Evolutionary conservation across 2,113 vertebrate genomes (phyloP).

Genomic region (Brachirus orientalis): DNA sequence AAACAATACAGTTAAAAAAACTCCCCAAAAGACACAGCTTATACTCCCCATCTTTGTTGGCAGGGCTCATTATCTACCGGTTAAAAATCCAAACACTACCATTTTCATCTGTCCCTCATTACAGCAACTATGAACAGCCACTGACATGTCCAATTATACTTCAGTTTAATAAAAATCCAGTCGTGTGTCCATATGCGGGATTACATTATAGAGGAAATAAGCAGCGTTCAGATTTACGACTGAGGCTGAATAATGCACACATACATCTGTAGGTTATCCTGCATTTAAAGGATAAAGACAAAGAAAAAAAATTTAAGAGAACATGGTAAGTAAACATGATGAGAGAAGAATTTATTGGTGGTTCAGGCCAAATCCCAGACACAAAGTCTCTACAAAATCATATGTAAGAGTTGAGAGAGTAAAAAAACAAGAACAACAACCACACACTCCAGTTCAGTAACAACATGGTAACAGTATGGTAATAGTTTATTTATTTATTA

Average conservation of each 20-base stretch:
- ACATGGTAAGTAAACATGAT: conserved; percentile 19
- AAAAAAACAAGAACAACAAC: conserved; percentile 27
- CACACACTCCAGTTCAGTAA: conserved; percentile 3
- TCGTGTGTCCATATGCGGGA: conserved; percentile 22
- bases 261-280: conserved; percentile 9
- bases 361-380: conserved; percentile 31
- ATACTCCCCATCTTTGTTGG: background rate
- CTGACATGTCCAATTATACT: conserved; percentile 21
- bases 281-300: conserved; percentile 29
- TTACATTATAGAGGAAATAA: conserved; percentile 19
- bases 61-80: background rate
- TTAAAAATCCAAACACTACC: conserved; percentile 1
- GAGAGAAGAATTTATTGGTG: conserved; percentile 28
- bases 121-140: conserved; percentile 5
- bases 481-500: too few relatives aligned
- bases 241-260: conserved; percentile 25
- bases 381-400: conserved; percentile 38
- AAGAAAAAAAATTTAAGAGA: conserved; percentile 31
- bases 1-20: background rate
- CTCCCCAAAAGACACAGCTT: background rate
- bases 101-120: conserved; percentile 4
- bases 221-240: conserved; percentile 14
- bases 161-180: conserved; percentile 12
- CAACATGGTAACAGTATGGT: background rate
- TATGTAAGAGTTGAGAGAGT: conserved; percentile 11